Conservation (phyloP, 2,888 invertebrate genomes). For the Gastrophysa polygoni region DNA sequence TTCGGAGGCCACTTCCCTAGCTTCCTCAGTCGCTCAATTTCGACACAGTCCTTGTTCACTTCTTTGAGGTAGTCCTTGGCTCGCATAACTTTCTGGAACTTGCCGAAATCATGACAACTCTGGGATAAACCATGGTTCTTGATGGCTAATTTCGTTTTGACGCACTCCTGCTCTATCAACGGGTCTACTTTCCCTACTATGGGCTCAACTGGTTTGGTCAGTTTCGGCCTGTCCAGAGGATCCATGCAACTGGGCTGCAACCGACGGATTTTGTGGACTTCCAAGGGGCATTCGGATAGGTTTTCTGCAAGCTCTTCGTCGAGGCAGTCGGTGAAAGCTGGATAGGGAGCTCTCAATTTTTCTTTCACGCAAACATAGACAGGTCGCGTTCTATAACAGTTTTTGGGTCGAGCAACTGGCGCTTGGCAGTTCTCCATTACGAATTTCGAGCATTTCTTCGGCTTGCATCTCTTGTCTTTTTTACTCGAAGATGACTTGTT, state of each 20-base stretch:
- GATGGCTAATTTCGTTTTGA: slow-evolving; percentile 38
- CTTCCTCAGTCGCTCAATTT: slow-evolving; percentile 32
- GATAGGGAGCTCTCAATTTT: slow-evolving; percentile 33
- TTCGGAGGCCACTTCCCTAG: slow-evolving; percentile 32
- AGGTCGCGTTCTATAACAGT: background rate
- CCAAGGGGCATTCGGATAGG: slow-evolving; percentile 42
- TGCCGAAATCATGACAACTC: slow-evolving; percentile 39
- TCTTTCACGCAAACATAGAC: slow-evolving; percentile 7
- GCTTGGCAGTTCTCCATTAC: slow-evolving; percentile 20
- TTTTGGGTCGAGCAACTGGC: background rate
- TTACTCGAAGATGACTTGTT: background rate
- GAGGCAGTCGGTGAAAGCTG: slow-evolving; percentile 42
- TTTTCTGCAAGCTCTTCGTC: slow-evolving; percentile 38
- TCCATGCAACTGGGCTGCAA: slow-evolving; percentile 43
- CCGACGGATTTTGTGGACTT: slow-evolving; percentile 26
- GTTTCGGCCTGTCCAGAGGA: slow-evolving; percentile 21
- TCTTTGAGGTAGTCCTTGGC: slow-evolving; percentile 31
- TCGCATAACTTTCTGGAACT: slow-evolving; percentile 33
- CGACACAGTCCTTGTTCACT: slow-evolving; percentile 29
- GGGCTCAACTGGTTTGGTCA: slow-evolving; percentile 3
- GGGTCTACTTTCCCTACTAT: slow-evolving; percentile 33
- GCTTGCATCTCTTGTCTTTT: slow-evolving; percentile 7
- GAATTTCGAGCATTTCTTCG: slow-evolving; percentile 19
- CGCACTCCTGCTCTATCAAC: slow-evolving; percentile 40
- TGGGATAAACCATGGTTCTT: slow-evolving; percentile 37